Conservation (phyloP, 2,797 vertebrate species). For the Serranus cabrilla region DNA sequence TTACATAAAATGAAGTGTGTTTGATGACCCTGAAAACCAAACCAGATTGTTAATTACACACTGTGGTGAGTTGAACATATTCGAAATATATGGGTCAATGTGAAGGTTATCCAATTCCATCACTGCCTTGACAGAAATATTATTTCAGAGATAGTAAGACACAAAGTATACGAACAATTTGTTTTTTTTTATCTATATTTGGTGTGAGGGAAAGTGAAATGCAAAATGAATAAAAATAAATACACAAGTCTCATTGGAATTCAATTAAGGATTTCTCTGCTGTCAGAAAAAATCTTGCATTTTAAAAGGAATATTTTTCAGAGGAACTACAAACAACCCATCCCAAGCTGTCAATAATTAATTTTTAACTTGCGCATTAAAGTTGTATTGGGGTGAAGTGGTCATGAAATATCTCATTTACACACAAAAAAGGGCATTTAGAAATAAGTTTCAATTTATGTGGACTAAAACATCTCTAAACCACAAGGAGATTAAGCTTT, state of each 20-base stretch:
- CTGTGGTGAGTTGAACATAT: background rate
- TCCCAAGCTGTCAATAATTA: slow-evolving; percentile 20
- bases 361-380: slow-evolving; percentile 39
- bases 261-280: slow-evolving; percentile 14
- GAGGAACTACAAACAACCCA: slow-evolving; percentile 1
- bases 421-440: slow-evolving; percentile 18
- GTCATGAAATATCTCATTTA: slow-evolving; percentile 27
- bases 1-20: background rate
- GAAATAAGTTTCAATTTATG: slow-evolving; percentile 9
- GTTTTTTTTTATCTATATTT: background rate
- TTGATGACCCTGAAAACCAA: background rate
- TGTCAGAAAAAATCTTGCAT: background rate
- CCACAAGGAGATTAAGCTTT: background rate
- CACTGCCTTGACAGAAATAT: background rate
- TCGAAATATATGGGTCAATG: background rate
- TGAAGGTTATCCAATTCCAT: slow-evolving; percentile 6
- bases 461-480: slow-evolving; percentile 27
- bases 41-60: background rate
- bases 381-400: slow-evolving; percentile 27
- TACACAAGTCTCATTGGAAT: slow-evolving; percentile 14
- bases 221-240: slow-evolving; percentile 20
- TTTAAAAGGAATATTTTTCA: background rate
- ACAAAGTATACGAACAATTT: background rate
- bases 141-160: background rate
- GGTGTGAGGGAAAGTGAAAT: slow-evolving; percentile 3